Conservation (phyloP, 2,113 vertebrate species). For the Gadus macrocephalus region DNA sequence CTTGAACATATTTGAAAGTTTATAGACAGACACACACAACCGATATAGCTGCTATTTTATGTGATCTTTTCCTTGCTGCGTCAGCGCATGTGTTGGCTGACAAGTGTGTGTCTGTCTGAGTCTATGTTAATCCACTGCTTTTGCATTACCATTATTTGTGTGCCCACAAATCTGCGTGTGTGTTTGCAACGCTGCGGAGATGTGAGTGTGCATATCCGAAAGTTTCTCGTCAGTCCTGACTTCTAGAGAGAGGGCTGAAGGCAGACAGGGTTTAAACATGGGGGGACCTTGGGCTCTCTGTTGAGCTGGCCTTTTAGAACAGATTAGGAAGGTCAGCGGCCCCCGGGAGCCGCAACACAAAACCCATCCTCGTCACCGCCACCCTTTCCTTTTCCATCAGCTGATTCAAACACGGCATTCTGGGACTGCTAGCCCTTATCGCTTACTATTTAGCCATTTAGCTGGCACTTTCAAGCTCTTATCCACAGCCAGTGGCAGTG, state of each 20-base stretch:
- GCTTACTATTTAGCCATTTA: no score
- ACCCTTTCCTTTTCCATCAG: slow-evolving; percentile 46
- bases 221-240: slow-evolving; percentile 48
- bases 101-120: background rate
- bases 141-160: background rate
- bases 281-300: slow-evolving; percentile 41
- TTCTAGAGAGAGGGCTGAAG: slow-evolving; percentile 37
- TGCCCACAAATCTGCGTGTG: slow-evolving; percentile 12
- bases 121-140: background rate
- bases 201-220: slow-evolving; percentile 32
- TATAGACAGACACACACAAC: slow-evolving; percentile 7
- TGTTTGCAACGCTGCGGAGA: background rate
- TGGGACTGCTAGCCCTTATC: slow-evolving; percentile 13
- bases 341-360: slow-evolving; percentile 34
- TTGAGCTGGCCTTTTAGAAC: slow-evolving; percentile 44
- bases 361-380: slow-evolving; percentile 7
- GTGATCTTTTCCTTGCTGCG: slow-evolving; percentile 57
- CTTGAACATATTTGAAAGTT: no score
- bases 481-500: no score
- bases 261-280: slow-evolving; percentile 40
- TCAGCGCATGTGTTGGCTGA: slow-evolving; percentile 12
- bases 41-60: slow-evolving; percentile 40
- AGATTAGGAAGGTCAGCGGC: slow-evolving; percentile 55
- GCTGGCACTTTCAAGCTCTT: no score
- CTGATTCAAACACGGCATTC: slow-evolving; percentile 19